Percentiles rank a stretch among this genome's conserved stretches.
Conservation (phyloP, 2,888 invertebrate species). For the Acrocera orbiculus region DNA sequence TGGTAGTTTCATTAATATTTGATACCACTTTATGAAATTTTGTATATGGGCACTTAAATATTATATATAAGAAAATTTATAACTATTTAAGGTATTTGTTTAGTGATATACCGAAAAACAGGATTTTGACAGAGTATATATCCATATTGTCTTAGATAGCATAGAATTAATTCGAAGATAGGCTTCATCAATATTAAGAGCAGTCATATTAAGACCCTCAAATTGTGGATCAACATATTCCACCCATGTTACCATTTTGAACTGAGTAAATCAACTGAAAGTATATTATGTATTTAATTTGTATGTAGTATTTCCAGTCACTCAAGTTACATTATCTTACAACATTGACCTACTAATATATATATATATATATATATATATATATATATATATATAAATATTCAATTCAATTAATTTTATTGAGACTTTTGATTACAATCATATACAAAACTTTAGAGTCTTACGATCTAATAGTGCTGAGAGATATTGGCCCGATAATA, state of each 20-base stretch:
- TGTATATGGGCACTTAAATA: constrained; percentile 44
- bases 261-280: too few species aligned
- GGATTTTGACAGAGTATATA: constrained; percentile 51
- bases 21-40: constrained; percentile 32
- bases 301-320: too few species aligned
- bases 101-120: constrained; percentile 44
- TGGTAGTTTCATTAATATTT: constrained; percentile 24
- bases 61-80: not conserved
- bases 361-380: too few species aligned
- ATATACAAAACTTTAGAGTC: too few species aligned
- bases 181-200: constrained; percentile 47
- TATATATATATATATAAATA: too few species aligned
- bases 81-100: not conserved
- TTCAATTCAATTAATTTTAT: too few species aligned
- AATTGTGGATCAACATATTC: constrained; percentile 38
- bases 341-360: too few species aligned
- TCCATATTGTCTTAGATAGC: constrained; percentile 29
- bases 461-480: too few species aligned
- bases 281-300: too few species aligned
- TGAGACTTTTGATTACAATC: too few species aligned
- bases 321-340: too few species aligned
- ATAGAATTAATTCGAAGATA: constrained; percentile 34
- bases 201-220: constrained; percentile 38
- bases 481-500: too few species aligned
- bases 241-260: constrained; percentile 36